Conservation (phyloP, 2,888 invertebrate species). For the Platycheirus albimanus region DNA sequence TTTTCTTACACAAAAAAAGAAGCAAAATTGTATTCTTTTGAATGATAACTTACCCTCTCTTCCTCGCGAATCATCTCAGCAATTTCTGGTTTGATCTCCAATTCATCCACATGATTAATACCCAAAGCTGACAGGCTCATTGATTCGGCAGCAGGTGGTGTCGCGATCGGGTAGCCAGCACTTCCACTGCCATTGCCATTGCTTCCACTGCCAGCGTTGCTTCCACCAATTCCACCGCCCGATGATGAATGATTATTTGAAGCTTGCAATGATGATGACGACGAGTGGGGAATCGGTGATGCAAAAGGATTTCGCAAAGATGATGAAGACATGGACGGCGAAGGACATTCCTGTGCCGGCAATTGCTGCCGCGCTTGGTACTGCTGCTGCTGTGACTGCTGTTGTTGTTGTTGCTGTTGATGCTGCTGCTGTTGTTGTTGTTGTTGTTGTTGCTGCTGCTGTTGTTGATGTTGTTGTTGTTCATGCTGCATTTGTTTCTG, state of each 20-base stretch:
- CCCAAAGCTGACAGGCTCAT: conserved; percentile 71
- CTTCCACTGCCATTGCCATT: conserved; percentile 73
- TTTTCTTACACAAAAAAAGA: no score
- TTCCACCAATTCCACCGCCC: conserved; percentile 77
- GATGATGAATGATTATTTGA: conserved; percentile 71
- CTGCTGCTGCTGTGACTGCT: conserved; percentile 60
- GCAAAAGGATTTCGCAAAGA: conserved; percentile 81
- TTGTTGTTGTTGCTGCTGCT: conserved; percentile 57
- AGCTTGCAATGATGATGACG: conserved; percentile 58
- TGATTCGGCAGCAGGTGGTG: conserved; percentile 63
- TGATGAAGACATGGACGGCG: conserved; percentile 75
- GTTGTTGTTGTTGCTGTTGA: conserved; percentile 49
- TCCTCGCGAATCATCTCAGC: conserved; percentile 98
- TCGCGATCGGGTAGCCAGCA: conserved; percentile 68
- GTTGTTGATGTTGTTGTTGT: conserved; percentile 71
- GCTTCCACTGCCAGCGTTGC: conserved; percentile 72
- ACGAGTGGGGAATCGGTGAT: conserved; percentile 79
- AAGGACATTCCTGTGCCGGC: conserved; percentile 67
- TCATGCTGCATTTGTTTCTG: conserved; percentile 61
- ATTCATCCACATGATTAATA: conserved; percentile 87
- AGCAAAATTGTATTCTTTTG: no score
- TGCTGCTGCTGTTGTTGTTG: conserved; percentile 36
- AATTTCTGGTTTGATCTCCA: conserved; percentile 96
- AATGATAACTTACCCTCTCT: conserved; percentile 94
- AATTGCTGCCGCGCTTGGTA: conserved; percentile 59